Percentiles rank a stretch among this genome's conserved stretches.
phyloP scores from a whole-genome alignment of 2,113 vertebrate species.

The Struthidea cinerea region DNA sequence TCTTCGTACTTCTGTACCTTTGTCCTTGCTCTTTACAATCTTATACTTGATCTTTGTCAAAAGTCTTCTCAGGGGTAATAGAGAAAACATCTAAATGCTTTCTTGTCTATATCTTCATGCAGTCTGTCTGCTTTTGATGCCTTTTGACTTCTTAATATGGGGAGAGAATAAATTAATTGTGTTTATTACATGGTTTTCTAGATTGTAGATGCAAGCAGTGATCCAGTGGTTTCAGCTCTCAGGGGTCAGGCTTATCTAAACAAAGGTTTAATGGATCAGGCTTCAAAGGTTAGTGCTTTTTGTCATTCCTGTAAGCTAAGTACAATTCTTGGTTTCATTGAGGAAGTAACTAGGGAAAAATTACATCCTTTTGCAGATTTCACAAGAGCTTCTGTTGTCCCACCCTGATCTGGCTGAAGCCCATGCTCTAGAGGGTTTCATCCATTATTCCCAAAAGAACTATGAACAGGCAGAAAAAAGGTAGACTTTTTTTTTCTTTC shows the following conservation, averaged over 20 bases:
- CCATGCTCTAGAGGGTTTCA: constrained; percentile 77
- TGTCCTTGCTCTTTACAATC: not conserved
- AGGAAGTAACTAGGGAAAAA: not conserved
- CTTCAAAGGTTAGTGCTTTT: constrained; percentile 77
- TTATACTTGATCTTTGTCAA: not conserved
- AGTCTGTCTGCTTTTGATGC: not conserved
- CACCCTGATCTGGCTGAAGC: constrained; percentile 76
- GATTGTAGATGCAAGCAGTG: constrained; percentile 77
- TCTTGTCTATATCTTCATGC: not conserved
- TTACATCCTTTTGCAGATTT: constrained; percentile 71
- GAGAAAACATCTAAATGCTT: not conserved
- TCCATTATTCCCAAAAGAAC: constrained; percentile 74
- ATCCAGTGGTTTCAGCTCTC: constrained; percentile 75
- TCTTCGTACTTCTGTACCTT: not conserved
- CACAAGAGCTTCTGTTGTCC: constrained; percentile 76
- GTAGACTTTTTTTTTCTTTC: constrained; percentile 47
- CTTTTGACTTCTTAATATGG: not conserved
- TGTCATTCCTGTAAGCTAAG: not conserved
- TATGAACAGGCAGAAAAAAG: constrained; percentile 84
- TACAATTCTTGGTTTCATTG: not conserved
- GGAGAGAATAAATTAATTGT: not conserved
- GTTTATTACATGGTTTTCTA: constrained; percentile 56
- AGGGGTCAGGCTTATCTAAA: constrained; percentile 82
- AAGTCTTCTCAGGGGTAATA: not conserved
- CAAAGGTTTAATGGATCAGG: constrained; percentile 78